Percentiles rank a stretch among this genome's conserved stretches.
Evolutionary conservation across 2,113 vertebrate species (phyloP).

Genomic region (Puntigrus tetrazona): DNA sequence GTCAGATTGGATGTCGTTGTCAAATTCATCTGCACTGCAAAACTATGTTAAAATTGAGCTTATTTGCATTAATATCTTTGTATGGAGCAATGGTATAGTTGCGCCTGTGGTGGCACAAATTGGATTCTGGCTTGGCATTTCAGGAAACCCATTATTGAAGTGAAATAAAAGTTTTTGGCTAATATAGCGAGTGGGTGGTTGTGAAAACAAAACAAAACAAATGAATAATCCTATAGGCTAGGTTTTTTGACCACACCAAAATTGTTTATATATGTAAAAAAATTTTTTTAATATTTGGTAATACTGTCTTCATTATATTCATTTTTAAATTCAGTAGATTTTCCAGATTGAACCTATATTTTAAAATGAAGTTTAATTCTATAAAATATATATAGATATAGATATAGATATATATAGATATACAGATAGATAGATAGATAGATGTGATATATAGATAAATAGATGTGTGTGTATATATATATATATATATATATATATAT

Average conservation of each 20-base stretch:
- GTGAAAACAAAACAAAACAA: not conserved
- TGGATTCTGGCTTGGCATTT: not conserved
- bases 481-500: too few species aligned
- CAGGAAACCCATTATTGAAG: not conserved
- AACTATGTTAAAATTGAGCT: not conserved
- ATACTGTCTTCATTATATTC: not conserved
- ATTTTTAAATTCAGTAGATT: not conserved
- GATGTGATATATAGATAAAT: too few species aligned
- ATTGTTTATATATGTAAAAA: too few species aligned
- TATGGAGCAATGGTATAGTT: not conserved
- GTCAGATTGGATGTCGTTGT: constrained; percentile 17
- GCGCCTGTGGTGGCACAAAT: not conserved
- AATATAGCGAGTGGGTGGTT: not conserved
- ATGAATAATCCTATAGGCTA: not conserved
- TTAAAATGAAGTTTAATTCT: not conserved
- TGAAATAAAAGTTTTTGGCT: not conserved
- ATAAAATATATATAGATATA: too few species aligned
- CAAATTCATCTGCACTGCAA: not conserved
- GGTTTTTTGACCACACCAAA: not conserved
- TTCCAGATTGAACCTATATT: too few species aligned
- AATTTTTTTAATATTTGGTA: too few species aligned
- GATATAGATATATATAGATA: too few species aligned
- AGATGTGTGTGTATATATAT: too few species aligned
- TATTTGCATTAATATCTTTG: not conserved
- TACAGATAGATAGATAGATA: too few species aligned